Conservation (phyloP, 2,888 invertebrate species). For the Ormyrus labotus region DNA sequence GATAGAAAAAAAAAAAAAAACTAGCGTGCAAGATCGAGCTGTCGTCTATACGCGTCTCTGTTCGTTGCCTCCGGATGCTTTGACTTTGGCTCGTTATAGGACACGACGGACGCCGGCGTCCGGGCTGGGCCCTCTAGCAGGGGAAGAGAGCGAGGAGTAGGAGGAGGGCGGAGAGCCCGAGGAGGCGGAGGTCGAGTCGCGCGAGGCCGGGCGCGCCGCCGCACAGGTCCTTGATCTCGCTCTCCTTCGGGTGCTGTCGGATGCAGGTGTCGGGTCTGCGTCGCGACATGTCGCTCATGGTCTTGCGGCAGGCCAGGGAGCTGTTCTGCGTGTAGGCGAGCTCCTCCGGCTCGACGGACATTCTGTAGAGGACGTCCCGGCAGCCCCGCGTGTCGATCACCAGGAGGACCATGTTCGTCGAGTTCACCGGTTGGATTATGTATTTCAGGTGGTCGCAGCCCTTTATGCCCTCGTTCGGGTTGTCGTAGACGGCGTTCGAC, state of each 20-base stretch:
- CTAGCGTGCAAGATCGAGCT: conserved; percentile 1
- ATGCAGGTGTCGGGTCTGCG: conserved; percentile 86
- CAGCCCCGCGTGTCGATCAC: conserved; percentile 83
- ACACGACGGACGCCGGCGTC: conserved; percentile 57
- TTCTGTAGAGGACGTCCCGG: conserved; percentile 75
- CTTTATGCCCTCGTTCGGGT: conserved; percentile 59
- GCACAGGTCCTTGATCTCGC: conserved; percentile 74
- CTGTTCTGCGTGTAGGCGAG: conserved; percentile 78
- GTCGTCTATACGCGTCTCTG: conserved; percentile 43
- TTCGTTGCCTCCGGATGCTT: conserved; percentile 55
- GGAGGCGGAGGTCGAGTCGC: conserved; percentile 60
- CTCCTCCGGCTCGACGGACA: conserved; percentile 75
- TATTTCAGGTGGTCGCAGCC: conserved; percentile 73
- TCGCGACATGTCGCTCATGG: conserved; percentile 81
- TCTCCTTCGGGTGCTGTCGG: conserved; percentile 85
- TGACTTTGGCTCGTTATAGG: conserved; percentile 61
- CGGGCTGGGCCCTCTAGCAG: not conserved
- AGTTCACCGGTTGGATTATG: conserved; percentile 84
- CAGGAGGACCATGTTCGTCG: conserved; percentile 87
- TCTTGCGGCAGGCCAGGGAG: conserved; percentile 80
- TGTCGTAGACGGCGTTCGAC: conserved; percentile 62
- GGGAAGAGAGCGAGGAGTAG: conserved; percentile 44
- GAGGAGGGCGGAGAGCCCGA: conserved; percentile 15
- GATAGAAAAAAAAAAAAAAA: too few relatives aligned
- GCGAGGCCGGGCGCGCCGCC: conserved; percentile 64